Conservation (phyloP, 2,797 vertebrate genomes). For the Ataeniobius toweri region DNA sequence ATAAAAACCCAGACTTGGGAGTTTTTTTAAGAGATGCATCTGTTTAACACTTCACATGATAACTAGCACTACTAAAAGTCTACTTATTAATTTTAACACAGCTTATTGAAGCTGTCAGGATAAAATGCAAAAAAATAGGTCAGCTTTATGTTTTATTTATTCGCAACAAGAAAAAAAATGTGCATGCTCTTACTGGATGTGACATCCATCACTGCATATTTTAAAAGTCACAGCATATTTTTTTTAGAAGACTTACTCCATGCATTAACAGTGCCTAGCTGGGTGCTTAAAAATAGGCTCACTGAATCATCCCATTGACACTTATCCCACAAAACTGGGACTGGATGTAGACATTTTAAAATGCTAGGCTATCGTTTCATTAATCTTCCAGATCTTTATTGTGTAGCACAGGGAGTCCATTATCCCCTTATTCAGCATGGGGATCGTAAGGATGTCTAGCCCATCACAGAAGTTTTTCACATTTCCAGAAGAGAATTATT, state of each 20-base stretch:
- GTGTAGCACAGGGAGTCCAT: conserved; percentile 56
- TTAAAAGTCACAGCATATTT: conserved; percentile 57
- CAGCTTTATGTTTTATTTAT: conserved; percentile 64
- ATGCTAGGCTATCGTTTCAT: conserved; percentile 54
- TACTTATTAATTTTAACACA: conserved; percentile 70
- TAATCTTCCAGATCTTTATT: conserved; percentile 54
- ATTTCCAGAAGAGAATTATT: conserved; percentile 52
- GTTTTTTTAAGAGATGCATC: conserved; percentile 56
- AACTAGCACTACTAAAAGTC: conserved; percentile 67
- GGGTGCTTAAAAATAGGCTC: conserved; percentile 56
- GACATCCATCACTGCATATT: conserved; percentile 72
- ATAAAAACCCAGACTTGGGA: conserved; percentile 54
- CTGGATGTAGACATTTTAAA: conserved; percentile 61
- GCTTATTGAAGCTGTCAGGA: conserved; percentile 33
- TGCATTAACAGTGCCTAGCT: conserved; percentile 51
- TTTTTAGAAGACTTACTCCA: conserved; percentile 42
- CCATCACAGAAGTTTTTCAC: conserved; percentile 62
- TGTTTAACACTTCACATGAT: conserved; percentile 66
- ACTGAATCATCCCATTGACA: conserved; percentile 59
- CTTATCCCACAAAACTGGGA: conserved; percentile 38
- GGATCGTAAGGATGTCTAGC: conserved; percentile 46
- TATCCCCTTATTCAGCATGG: conserved; percentile 47
- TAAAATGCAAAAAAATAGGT: conserved; percentile 59
- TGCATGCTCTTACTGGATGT: conserved; percentile 46
- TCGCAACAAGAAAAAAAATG: conserved; percentile 49